Evolutionary conservation across 2,113 vertebrate genomes (phyloP).

Genomic region (Xenopus borealis): DNA sequence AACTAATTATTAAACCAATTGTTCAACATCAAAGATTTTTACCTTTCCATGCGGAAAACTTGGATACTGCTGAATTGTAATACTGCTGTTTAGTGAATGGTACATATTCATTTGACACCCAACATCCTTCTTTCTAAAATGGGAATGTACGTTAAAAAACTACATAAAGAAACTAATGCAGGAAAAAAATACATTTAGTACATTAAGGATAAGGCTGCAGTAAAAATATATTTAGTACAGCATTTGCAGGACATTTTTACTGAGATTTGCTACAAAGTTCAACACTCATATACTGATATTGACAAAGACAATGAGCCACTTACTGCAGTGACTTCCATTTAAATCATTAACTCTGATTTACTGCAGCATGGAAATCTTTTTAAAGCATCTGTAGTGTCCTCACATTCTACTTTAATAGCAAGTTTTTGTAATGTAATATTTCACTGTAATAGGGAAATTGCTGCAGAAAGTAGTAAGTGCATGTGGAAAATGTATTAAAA

Average conservation of each 20-base stretch:
- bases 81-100: too few relatives aligned
- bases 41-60: too few relatives aligned
- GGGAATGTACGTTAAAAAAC: constrained; percentile 13
- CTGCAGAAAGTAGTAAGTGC: constrained; percentile 58
- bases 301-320: constrained; percentile 60
- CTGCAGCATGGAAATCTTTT: constrained; percentile 53
- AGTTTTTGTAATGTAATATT: constrained; percentile 64
- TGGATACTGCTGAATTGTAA: too few relatives aligned
- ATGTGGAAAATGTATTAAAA: constrained; percentile 57
- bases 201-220: constrained; percentile 16
- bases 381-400: constrained; percentile 56
- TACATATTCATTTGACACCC: constrained; percentile 2
- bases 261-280: constrained; percentile 37
- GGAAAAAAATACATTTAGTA: constrained; percentile 15
- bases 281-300: constrained; percentile 58
- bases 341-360: constrained; percentile 63
- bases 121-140: constrained; percentile 16
- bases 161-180: constrained; percentile 17
- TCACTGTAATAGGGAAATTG: constrained; percentile 59
- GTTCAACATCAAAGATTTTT: too few relatives aligned
- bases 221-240: constrained; percentile 33
- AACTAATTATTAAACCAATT: too few relatives aligned
- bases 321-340: constrained; percentile 58
- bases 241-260: constrained; percentile 19
- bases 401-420: constrained; percentile 58